Base-by-base conservation (phyloP, 2,797 vertebrate genomes). In the Nyctalus aviator region DNA sequence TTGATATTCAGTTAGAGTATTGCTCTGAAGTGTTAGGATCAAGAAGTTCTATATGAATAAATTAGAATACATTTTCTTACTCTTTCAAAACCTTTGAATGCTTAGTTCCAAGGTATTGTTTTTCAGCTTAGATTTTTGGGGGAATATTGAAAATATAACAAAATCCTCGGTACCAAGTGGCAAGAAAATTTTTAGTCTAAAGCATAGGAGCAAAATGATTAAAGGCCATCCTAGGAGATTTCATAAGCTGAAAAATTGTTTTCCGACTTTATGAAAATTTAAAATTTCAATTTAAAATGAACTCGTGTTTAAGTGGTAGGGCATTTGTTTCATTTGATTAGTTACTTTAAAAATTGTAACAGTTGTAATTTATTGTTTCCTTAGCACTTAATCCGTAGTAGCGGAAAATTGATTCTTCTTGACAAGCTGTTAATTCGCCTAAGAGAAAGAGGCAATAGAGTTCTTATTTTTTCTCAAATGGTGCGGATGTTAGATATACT, bases 401-500 rank as follows among this genome's bases (percentile, higher is more conserved):
- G 99, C 23, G 99, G 99, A 84, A 99, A 99, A 97, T 98, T 99
- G 91, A 99, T 99, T 96, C 98, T 99, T 95, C 98, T 99, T 98
- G 99, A 99, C 97, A 99, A 99, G 96, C 98, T 99, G 75, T 98
- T 99, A 97, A 97, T 99, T 95, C 99, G 99, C 87, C 97, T 99
- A 82, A 99, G 99, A 98, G 99, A 99, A 97, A 98, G 99, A 93
- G 99, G 99, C 84, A 99, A 99, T 97, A 98, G 99, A 97, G 99
- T 99, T 59, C 99, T 99, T 91, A 99, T 99, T 97, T 99, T 99
- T 98, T 99, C 99, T 94, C 99, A 99, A 98, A 99, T 99, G 99
- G 99, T 99, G 95, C 99, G 99, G 97, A 99, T 99, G 99, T 98
- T 99, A 98, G 99, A 99, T 98, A 99, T 99, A 97, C 98, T 99